Evolutionary conservation across 2,797 vertebrate genomes (phyloP).

Genomic region (Acipenser oxyrinchus): DNA sequence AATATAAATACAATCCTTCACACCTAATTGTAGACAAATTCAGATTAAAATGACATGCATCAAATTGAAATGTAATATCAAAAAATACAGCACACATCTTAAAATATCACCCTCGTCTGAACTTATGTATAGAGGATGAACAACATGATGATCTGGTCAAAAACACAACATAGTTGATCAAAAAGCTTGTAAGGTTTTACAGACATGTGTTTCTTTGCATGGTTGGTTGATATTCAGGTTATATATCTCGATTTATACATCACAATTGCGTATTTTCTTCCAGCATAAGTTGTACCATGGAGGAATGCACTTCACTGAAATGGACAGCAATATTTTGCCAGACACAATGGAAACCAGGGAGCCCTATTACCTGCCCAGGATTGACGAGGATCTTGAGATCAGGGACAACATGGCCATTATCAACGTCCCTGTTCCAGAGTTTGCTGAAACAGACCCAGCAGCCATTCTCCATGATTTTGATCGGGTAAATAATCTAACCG

Average conservation of each 20-base stretch:
- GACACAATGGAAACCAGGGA: conserved; percentile 37
- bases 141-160: too few relatives aligned
- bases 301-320: conserved; percentile 78
- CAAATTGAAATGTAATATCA: too few relatives aligned
- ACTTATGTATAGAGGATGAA: too few relatives aligned
- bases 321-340: conserved; percentile 29
- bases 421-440: conserved; percentile 79
- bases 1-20: background rate
- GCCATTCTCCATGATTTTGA: conserved; percentile 90
- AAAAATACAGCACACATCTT: too few relatives aligned
- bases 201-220: too few relatives aligned
- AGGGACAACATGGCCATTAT: conserved; percentile 82
- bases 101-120: too few relatives aligned
- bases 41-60: too few relatives aligned
- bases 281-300: conserved; percentile 76
- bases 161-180: too few relatives aligned
- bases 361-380: conserved; percentile 76
- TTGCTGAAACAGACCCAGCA: conserved; percentile 79
- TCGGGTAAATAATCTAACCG: conserved; percentile 53
- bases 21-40: too few relatives aligned
- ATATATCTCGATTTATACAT: too few relatives aligned
- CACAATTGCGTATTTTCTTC: background rate
- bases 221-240: too few relatives aligned
- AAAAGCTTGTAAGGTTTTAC: too few relatives aligned
- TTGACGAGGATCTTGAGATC: conserved; percentile 84